phyloP scores from a whole-genome alignment of 2,113 vertebrate genomes.

The Mirounga angustirostris region DNA sequence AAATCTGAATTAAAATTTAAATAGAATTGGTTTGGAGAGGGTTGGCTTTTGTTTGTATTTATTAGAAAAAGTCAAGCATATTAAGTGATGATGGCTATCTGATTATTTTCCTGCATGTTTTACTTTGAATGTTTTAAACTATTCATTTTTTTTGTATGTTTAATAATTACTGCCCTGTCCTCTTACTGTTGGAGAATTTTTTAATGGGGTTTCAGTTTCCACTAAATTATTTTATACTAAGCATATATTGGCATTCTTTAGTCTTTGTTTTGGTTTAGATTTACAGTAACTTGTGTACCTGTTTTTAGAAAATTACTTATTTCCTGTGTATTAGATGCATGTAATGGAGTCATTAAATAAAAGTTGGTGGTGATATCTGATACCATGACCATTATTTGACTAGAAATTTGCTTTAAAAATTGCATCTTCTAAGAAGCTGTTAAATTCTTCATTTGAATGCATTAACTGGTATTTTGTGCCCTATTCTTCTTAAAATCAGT shows the following conservation, averaged over 20 bases:
- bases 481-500: slow-evolving; percentile 39
- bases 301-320: slow-evolving; percentile 12
- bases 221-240: slow-evolving; percentile 29
- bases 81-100: background rate
- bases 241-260: background rate
- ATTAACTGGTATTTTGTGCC: slow-evolving; percentile 36
- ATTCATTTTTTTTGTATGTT: slow-evolving; percentile 9
- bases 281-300: slow-evolving; percentile 9
- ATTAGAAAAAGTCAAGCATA: background rate
- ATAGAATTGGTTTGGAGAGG: background rate
- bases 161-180: slow-evolving; percentile 32
- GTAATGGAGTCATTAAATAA: slow-evolving; percentile 16
- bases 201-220: slow-evolving; percentile 21
- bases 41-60: slow-evolving; percentile 38
- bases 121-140: slow-evolving; percentile 41
- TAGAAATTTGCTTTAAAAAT: slow-evolving; percentile 84
- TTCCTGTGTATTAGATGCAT: background rate
- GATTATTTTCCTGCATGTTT: slow-evolving; percentile 51
- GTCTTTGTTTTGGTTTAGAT: slow-evolving; percentile 47
- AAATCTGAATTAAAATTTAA: slow-evolving; percentile 51
- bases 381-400: slow-evolving; percentile 66
- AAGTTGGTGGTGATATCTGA: slow-evolving; percentile 24
- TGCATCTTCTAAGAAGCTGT: slow-evolving; percentile 79
- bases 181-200: slow-evolving; percentile 44
- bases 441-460: slow-evolving; percentile 78